These are phyloP conservation scores for Mesoligia furuncula DNA, from an alignment of 2,888 invertebrate species.

Conservation along the genomic window DNA sequence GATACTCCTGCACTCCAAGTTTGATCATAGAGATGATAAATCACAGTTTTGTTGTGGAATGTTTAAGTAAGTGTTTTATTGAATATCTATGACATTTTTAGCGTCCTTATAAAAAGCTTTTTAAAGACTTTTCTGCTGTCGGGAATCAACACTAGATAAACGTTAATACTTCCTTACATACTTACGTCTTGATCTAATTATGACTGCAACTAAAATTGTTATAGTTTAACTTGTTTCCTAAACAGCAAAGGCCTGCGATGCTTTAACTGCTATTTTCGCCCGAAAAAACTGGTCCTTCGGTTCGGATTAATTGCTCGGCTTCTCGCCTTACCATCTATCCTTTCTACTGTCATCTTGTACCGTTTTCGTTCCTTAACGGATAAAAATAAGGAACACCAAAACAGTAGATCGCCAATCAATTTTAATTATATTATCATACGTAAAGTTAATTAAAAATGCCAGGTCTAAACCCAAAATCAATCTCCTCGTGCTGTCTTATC, in stretches of 20 bases:
- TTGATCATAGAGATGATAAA: constrained; percentile 63
- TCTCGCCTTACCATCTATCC: background rate
- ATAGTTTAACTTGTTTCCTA: background rate
- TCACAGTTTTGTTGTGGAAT: constrained; percentile 51
- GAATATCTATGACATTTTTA: background rate
- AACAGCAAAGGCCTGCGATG: fast-evolving
- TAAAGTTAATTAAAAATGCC: constrained; percentile 19
- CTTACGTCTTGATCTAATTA: background rate
- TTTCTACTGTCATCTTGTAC: background rate
- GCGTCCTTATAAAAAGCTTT: background rate
- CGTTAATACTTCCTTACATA: background rate
- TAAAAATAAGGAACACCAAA: background rate
- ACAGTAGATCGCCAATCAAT: background rate
- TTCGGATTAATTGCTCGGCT: background rate
- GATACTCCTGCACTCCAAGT: constrained; percentile 58
- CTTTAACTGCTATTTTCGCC: background rate
- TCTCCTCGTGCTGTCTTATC: background rate
- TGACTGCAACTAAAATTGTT: background rate
- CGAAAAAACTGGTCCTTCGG: background rate
- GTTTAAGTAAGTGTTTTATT: constrained; percentile 32
- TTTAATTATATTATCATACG: background rate
- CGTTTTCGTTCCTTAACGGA: background rate
- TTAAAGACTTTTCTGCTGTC: background rate
- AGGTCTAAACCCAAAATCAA: background rate
- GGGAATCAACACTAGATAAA: background rate